These are phyloP conservation scores for Sminthurides aquaticus DNA, from an alignment of 2,888 invertebrate species.

Conservation along the genomic window DNA sequence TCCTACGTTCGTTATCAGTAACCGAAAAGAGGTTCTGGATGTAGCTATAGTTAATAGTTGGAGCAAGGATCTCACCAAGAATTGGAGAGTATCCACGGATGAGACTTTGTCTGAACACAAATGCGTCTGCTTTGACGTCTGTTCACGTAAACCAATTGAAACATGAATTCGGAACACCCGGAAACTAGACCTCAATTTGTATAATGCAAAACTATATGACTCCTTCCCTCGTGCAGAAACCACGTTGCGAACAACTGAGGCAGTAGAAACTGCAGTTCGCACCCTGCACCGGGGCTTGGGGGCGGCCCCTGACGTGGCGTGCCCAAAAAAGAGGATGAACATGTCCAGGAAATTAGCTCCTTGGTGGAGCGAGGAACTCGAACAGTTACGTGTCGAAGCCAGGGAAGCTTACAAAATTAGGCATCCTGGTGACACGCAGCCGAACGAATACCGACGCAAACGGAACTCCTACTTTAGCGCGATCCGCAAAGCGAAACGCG, in stretches of 20 bases:
- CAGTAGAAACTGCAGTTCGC: background rate
- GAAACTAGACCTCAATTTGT: no score
- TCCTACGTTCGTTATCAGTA: background rate
- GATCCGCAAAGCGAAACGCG: background rate
- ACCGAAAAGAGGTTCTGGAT: background rate
- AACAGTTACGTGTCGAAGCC: background rate
- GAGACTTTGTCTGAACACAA: background rate
- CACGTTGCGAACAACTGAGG: no score
- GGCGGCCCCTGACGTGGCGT: background rate
- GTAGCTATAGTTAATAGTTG: background rate
- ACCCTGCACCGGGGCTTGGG: background rate
- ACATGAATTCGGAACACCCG: no score
- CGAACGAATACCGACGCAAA: background rate
- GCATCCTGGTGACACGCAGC: background rate
- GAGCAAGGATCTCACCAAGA: background rate
- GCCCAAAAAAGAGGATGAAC: background rate
- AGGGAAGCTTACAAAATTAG: background rate
- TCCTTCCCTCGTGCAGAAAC: no score
- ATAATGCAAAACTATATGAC: no score
- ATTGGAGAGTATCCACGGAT: background rate
- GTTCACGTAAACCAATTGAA: no score
- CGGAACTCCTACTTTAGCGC: background rate
- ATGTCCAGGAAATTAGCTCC: background rate
- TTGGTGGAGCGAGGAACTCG: background rate
- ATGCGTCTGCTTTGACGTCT: background rate